These are phyloP conservation scores for Mirounga angustirostris DNA, from an alignment of 2,113 vertebrate genomes.

Conservation along the genomic window DNA sequence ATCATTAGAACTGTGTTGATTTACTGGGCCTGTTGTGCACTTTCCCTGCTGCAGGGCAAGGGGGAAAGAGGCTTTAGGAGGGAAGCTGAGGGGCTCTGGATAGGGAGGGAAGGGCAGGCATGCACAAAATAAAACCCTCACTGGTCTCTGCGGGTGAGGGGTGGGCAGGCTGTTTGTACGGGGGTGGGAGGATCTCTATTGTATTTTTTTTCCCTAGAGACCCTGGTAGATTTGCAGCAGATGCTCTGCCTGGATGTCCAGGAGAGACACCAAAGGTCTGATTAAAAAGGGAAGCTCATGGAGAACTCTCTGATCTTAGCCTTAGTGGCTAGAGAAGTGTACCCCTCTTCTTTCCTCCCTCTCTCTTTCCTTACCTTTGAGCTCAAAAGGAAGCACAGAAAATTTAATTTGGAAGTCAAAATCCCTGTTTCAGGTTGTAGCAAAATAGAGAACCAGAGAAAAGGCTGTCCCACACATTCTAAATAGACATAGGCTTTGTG, in stretches of 20 bases:
- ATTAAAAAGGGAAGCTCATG: constrained; percentile 40
- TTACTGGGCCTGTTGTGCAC: constrained; percentile 90
- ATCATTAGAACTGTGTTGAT: constrained; percentile 95
- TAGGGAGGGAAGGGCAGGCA: constrained; percentile 32
- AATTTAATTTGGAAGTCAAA: constrained; percentile 48
- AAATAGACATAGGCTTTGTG: neutral
- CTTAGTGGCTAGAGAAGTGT: neutral
- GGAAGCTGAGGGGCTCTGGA: constrained; percentile 42
- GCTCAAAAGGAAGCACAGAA: constrained; percentile 20
- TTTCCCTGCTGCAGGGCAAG: constrained; percentile 81
- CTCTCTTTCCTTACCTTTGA: constrained; percentile 49
- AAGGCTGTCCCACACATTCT: neutral
- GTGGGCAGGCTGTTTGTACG: neutral
- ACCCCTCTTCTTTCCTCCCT: neutral
- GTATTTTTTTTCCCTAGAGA: neutral
- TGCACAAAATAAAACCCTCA: constrained; percentile 58
- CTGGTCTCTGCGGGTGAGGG: constrained; percentile 28
- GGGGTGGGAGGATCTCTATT: neutral
- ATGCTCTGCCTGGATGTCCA: constrained; percentile 56
- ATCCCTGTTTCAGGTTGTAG: neutral
- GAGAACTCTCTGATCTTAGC: constrained; percentile 24
- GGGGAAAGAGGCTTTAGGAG: constrained; percentile 57
- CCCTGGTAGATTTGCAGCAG: constrained; percentile 64
- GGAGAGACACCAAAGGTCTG: constrained; percentile 48
- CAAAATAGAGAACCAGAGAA: constrained; percentile 23